Conservation (phyloP, 2,113 vertebrate genomes). For the Brachypodius melanocephalos region DNA sequence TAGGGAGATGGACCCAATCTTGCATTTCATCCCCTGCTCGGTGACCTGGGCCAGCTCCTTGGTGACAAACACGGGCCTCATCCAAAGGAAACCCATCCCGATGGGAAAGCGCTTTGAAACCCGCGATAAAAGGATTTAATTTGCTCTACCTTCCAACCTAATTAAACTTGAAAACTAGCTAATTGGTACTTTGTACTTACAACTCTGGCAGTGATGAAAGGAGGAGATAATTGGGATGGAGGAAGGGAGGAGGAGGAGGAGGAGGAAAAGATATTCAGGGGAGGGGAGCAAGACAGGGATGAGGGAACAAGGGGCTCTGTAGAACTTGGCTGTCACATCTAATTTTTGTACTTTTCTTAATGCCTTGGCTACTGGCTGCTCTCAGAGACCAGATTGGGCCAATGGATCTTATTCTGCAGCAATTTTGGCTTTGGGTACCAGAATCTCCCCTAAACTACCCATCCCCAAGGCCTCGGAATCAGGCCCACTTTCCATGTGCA, state of each 20-base stretch:
- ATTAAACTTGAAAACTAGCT: constrained; percentile 77
- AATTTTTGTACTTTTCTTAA: not conserved
- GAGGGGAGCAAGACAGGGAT: not conserved
- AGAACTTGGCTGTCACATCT: not conserved
- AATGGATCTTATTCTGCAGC: not conserved
- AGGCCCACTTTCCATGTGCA: not conserved
- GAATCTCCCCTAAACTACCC: not conserved
- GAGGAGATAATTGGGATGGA: constrained; percentile 65
- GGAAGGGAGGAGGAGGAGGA: constrained; percentile 16
- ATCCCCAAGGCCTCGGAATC: not conserved
- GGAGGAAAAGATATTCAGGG: not conserved
- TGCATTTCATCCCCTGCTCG: not conserved
- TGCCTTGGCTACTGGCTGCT: not conserved
- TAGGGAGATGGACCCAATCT: fast-evolving
- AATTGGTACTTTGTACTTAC: constrained; percentile 73
- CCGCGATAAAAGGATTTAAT: constrained; percentile 74
- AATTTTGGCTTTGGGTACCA: not conserved
- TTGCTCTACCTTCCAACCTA: constrained; percentile 75
- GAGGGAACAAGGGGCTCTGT: not conserved
- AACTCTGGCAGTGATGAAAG: constrained; percentile 64
- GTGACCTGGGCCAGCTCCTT: not conserved
- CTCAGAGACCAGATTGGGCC: not conserved
- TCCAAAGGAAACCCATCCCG: constrained; percentile 27
- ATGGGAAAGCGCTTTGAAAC: constrained; percentile 64
- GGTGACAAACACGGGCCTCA: not conserved